Percentiles rank a stretch among this genome's conserved stretches.
Evolutionary conservation across 2,113 vertebrate species (phyloP).

Genomic region (Pachyramphus minor): DNA sequence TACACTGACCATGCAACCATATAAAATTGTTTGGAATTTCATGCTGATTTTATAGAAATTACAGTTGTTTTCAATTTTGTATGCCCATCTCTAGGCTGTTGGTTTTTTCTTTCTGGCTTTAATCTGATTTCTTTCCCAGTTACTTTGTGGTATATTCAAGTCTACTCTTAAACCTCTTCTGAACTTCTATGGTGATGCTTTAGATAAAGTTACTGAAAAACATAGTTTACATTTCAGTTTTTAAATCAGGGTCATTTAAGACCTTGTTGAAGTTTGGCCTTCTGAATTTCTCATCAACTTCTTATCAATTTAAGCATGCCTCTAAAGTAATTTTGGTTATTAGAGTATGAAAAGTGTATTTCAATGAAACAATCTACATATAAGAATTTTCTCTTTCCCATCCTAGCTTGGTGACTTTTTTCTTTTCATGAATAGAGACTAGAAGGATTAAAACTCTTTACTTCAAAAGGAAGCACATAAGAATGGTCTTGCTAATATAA

Average conservation of each 20-base stretch:
- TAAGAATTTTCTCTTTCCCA: background rate
- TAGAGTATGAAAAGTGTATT: background rate
- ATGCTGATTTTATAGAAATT: conserved; percentile 59
- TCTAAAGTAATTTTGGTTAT: background rate
- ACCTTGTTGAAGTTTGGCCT: background rate
- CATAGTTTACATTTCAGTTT: background rate
- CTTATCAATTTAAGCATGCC: background rate
- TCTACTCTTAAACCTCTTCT: conserved; percentile 16
- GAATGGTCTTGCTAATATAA: background rate
- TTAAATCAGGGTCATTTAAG: background rate
- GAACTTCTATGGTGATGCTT: background rate
- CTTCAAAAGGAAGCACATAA: background rate
- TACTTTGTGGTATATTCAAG: conserved; percentile 11
- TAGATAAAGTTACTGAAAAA: conserved; percentile 12
- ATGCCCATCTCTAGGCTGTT: background rate
- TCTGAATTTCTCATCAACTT: background rate
- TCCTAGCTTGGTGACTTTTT: background rate
- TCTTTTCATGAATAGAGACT: background rate
- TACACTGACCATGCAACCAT: conserved; percentile 43
- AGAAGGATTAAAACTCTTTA: background rate
- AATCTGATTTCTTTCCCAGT: conserved; percentile 34
- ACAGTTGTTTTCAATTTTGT: conserved; percentile 50
- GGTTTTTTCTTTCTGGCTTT: background rate
- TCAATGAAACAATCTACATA: background rate
- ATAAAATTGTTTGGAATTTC: conserved; percentile 59